Evolutionary conservation across 1,140 invertebrate genomes (phyloP).

Genomic region (Tetragnatha versicolor): DNA sequence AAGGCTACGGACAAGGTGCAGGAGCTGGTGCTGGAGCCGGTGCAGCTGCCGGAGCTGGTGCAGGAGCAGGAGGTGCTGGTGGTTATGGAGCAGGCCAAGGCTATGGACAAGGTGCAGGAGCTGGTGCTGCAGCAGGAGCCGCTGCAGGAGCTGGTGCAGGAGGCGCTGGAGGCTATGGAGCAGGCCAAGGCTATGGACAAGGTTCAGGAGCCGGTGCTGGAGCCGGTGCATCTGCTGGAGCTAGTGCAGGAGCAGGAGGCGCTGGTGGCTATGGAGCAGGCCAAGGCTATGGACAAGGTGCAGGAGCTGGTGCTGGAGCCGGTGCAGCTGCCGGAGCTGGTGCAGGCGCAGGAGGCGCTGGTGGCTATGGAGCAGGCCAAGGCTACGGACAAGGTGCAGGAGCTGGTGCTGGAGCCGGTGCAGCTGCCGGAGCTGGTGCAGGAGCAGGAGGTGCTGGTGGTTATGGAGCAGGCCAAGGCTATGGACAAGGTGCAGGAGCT

Average conservation of each 20-base stretch:
- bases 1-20: no score
- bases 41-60: no score
- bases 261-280: not conserved
- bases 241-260: not conserved
- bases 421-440: not conserved
- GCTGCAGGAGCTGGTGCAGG: not conserved
- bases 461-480: not conserved
- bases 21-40: no score
- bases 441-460: not conserved
- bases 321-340: not conserved
- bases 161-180: not conserved
- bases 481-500: not conserved
- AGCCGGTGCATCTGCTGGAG: no score
- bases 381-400: not conserved
- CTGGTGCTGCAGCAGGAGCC: no score
- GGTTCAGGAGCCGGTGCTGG: not conserved
- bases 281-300: not conserved
- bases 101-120: no score
- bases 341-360: not conserved
- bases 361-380: not conserved
- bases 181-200: not conserved
- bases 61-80: no score
- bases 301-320: not conserved
- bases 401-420: not conserved
- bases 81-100: no score